Base-by-base conservation (phyloP, 2,113 vertebrate genomes). In the Aspidoscelis tigris region DNA sequence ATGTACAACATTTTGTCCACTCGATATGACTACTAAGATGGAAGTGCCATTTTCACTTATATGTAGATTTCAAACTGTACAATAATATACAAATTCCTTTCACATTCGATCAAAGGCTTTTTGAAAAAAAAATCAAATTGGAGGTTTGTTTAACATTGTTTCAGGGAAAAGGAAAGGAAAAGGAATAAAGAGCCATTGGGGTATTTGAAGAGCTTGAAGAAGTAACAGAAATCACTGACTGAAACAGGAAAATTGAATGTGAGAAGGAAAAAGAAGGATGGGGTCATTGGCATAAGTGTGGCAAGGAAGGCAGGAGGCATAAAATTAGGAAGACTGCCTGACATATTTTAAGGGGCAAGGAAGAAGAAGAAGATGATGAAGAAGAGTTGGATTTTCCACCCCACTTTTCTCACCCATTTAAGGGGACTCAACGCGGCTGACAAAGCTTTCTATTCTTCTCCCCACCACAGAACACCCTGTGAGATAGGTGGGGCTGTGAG, bases 71-170 rank as follows among this genome's bases (percentile, higher is more conserved):
- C 44, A 21, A 41, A 21, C 58, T 24, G 44, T 50, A 73, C 69
- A 74, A 80, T 44, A 41, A 65, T 39, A 55, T 70, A 84, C 33
- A 85, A 66, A 80, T 85, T 73, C 21, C 44, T 84, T 73, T 79
- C 70, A 66, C 69, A 64, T 85, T 53, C 77, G 80, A 73, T 85
- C 61, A 79, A 73, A 74, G 70, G 33, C 16, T 39, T 85, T 72
- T 50, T 41, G 41, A 65, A 66, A 53, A n/a, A 26, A 50, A 64
- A 80, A 74, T 74, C 69, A 80, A 73, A 85, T 79, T 72, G 43
- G 69, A 80, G 43, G 53, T 79, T 82, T 79, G 83, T 79, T 85
- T 80, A 85, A 74, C 77, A 66, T 80, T 66, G 76, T 78, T 79
- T 55, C 26, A 50, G 66, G 58, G 43, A 6, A 47, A 47, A 78